Evolutionary conservation across 2,797 vertebrate species (phyloP), one percentile per base, ranked within the genome.

Genomic region (Siniperca scherzeri): DNA sequence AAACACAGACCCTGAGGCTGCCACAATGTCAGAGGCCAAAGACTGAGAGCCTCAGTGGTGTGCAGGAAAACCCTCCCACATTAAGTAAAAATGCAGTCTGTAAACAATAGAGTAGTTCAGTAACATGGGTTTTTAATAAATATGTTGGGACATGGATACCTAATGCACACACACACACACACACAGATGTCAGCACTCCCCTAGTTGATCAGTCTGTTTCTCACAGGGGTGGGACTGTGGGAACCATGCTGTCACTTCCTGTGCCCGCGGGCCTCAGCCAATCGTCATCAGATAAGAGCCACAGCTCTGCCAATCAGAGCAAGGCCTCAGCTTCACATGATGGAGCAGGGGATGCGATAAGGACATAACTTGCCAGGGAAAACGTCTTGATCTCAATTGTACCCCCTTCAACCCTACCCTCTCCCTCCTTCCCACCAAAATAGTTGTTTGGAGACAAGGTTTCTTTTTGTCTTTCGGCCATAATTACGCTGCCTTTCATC

Each of bases 371-470:
- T 86, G 89, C 92, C 78, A 87, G 85, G 78, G 87, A 95, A 94
- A 95, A 95, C 74, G 87, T 95, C 94, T 94, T 94, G 93, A 95
- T 96, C 94, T 95, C 92, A 89, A 92, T 93, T 89, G 93, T 92
- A 79, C 75, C 90, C 85, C 90, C 89, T 87, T 91, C 70, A 79
- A 77, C 16, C 70, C 46, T 14, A 74, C 79, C 79, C 86, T 87
- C 87, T 75, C 88, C 77, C 78, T 83, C 84, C 93, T 95, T 95
- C 95, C 95, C 95, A 95, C 94, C 93, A 95, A 95, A 95, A 95
- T 95, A 95, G 95, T 95, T 96, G 94, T 95, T 96, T 95, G 95
- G 92, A 94, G 93, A 96, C 95, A 95, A 94, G 93, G 94, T 96
- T 95, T 94, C 95, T 96, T 96, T 95, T 96, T 95, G 94, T 95